A percentile compares a stretch with the other conserved stretches of the same genome.
Conservation (phyloP, 2,797 vertebrate species). For the Lithobates pipiens region DNA sequence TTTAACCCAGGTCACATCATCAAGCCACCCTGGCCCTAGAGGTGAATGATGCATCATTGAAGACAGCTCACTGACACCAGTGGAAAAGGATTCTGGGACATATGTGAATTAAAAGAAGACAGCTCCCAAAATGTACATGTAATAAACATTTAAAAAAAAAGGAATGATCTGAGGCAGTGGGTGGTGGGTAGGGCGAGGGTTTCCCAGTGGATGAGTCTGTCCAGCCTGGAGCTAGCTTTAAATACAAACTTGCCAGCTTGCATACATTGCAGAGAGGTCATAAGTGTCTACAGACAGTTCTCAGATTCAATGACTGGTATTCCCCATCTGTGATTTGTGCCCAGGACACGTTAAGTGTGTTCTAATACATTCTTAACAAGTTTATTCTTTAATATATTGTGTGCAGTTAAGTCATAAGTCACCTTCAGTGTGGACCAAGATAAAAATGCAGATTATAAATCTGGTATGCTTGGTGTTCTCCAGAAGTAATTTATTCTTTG, state of each 20-base stretch:
- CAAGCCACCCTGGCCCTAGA: no score
- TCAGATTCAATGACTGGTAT: not conserved
- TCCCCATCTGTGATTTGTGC: not conserved
- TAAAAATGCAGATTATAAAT: constrained; percentile 21
- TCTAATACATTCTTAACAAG: not conserved
- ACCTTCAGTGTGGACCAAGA: not conserved
- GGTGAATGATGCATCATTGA: no score
- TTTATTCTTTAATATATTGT: constrained; percentile 1
- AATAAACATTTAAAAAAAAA: no score
- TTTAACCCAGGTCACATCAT: no score
- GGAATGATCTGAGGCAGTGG: no score
- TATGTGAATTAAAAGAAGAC: no score
- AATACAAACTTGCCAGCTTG: not conserved
- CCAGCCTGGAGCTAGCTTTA: not conserved
- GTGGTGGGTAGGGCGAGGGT: no score
- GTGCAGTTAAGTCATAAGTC: constrained; percentile 1
- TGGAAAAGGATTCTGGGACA: no score
- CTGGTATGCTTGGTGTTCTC: not conserved
- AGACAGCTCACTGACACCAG: no score
- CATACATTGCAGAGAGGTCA: not conserved
- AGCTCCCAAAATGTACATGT: no score
- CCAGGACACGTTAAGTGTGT: not conserved
- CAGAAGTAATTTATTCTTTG: constrained; percentile 14
- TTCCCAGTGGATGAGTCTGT: no score
- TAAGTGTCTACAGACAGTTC: not conserved